Conservation (phyloP, 37 sponge, comb jelly and placozoan genomes). For the Chondrosia reniformis region DNA sequence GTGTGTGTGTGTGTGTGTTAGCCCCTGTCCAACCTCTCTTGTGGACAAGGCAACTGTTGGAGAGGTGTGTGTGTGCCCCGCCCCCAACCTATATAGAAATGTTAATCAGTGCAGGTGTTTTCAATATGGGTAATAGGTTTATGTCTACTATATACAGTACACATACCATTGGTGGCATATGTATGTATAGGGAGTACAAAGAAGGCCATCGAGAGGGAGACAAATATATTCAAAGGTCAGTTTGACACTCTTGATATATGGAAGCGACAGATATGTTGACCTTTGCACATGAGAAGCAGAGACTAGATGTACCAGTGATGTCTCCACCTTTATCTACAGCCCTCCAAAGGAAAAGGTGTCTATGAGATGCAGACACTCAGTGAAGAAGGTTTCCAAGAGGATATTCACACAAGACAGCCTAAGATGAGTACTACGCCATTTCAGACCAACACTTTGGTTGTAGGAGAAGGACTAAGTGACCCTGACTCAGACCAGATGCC, state of each 20-base stretch:
- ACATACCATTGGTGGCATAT: background rate
- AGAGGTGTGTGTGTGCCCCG: background rate
- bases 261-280: background rate
- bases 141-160: background rate
- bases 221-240: background rate
- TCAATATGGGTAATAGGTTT: too few relatives aligned
- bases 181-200: background rate
- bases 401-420: background rate
- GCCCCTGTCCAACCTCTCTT: background rate
- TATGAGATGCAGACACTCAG: conserved; percentile 25
- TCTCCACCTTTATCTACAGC: background rate
- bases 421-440: background rate
- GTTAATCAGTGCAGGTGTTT: too few relatives aligned
- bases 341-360: background rate
- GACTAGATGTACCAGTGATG: background rate
- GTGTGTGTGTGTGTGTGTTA: background rate
- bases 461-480: background rate
- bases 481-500: background rate
- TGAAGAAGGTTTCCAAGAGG: conserved; percentile 15
- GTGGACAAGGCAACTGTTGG: background rate
- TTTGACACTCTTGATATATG: background rate
- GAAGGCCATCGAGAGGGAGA: background rate
- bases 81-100: too few relatives aligned
- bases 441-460: background rate
- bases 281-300: background rate